Conservation (phyloP, 1,140 invertebrate genomes). For the Aphelinus certus region DNA sequence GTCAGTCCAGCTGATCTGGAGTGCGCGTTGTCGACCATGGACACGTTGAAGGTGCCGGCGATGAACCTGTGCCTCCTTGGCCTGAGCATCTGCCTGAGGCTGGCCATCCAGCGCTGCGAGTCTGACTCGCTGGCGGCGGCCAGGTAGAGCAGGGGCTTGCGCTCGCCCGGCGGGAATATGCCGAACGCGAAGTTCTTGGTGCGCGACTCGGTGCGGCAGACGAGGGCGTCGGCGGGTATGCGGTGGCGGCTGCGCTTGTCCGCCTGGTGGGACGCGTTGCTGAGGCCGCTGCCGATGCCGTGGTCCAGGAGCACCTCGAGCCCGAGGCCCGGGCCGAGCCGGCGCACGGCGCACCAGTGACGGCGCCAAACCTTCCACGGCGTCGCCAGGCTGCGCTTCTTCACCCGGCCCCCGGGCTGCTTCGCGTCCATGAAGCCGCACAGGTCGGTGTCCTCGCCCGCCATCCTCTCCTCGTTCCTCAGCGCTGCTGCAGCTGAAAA, state of each 20-base stretch:
- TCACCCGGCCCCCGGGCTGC: conserved; percentile 51
- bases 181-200: conserved; percentile 69
- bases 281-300: conserved; percentile 41
- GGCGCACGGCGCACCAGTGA: conserved; percentile 61
- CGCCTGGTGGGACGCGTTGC: neutral
- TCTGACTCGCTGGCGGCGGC: conserved; percentile 66
- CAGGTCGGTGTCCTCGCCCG: conserved; percentile 48
- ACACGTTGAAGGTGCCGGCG: conserved; percentile 63
- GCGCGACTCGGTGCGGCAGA: conserved; percentile 67
- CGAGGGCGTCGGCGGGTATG: conserved; percentile 60
- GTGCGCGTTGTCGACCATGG: conserved; percentile 68
- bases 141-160: conserved; percentile 66
- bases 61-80: conserved; percentile 55
- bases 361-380: conserved; percentile 61
- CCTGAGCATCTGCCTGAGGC: conserved; percentile 63
- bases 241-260: conserved; percentile 51
- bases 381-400: conserved; percentile 48
- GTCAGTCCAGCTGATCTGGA: conserved; percentile 65
- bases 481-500: no score
- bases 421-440: conserved; percentile 60
- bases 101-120: conserved; percentile 68
- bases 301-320: conserved; percentile 58
- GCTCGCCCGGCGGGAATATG: conserved; percentile 63
- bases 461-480: conserved; percentile 27
- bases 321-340: conserved; percentile 49